These are phyloP conservation scores for Semotilus atromaculatus DNA, from an alignment of 2,797 vertebrate genomes.

Conservation along the genomic window DNA sequence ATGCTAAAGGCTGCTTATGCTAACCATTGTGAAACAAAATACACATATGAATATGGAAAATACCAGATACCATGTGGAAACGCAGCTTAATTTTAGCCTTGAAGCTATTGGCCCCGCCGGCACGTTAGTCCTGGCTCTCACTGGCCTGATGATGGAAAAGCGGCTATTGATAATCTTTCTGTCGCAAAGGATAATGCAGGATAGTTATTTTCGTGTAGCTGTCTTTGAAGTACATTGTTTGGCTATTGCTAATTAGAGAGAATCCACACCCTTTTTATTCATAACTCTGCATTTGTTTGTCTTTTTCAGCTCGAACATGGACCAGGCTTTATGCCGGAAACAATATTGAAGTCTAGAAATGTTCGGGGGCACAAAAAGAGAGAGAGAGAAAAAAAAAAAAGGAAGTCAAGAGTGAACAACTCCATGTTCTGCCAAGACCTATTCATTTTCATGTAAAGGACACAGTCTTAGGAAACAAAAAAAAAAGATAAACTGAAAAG, in stretches of 20 bases:
- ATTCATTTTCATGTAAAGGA: conserved; percentile 96
- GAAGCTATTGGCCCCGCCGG: not conserved
- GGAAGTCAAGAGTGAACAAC: conserved; percentile 85
- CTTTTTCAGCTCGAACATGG: conserved; percentile 92
- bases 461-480: conserved; percentile 86
- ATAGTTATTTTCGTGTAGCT: not conserved
- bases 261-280: not conserved
- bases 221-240: not conserved
- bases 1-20: no score
- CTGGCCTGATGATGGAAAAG: not conserved
- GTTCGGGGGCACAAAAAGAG: conserved; percentile 5
- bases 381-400: conserved; percentile 66
- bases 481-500: conserved; percentile 63
- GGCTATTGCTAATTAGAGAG: not conserved
- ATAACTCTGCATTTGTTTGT: conserved; percentile 38
- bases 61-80: not conserved
- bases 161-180: not conserved
- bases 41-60: not conserved
- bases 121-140: not conserved
- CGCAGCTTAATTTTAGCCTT: not conserved
- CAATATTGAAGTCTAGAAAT: conserved; percentile 86
- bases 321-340: conserved; percentile 97
- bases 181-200: not conserved
- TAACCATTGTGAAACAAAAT: no score
- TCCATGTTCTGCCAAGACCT: conserved; percentile 94